These are phyloP conservation scores for Pilophorus perplexus DNA, from an alignment of 2,888 invertebrate species.

Conservation along the genomic window DNA sequence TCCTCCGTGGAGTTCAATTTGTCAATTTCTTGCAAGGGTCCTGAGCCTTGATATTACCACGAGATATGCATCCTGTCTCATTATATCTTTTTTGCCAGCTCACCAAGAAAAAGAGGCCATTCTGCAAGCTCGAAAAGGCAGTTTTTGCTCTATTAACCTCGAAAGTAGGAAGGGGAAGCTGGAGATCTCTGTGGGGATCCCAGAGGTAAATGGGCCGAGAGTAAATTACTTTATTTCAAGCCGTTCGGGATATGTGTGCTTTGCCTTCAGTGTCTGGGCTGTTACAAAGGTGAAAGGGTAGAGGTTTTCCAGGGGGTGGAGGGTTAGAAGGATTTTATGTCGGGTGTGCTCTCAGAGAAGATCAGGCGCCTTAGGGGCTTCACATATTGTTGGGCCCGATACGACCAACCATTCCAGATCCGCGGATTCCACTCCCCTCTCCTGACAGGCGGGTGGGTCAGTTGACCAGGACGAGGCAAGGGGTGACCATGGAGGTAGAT, in stretches of 20 bases:
- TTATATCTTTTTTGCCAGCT: conserved; percentile 23
- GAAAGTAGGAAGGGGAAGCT: conserved; percentile 12
- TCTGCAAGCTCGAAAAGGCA: not conserved
- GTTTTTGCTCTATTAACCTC: conserved; percentile 38
- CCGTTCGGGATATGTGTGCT: conserved; percentile 28
- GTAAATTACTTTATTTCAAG: conserved; percentile 35
- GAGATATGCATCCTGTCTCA: conserved; percentile 3
- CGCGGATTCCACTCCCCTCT: too few species aligned
- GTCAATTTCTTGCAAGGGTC: too few species aligned
- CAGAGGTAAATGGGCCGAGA: conserved; percentile 31
- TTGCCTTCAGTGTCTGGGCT: too few species aligned
- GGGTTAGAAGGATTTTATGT: conserved; percentile 19
- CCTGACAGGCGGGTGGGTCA: too few species aligned
- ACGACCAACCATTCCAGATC: too few species aligned
- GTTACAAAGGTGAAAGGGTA: too few species aligned
- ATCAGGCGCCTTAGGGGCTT: conserved; percentile 2
- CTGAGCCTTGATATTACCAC: too few species aligned
- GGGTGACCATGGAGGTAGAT: too few species aligned
- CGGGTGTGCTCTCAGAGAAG: not conserved
- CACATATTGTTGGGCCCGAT: conserved; percentile 20
- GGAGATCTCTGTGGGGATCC: not conserved
- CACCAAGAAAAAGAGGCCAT: not conserved
- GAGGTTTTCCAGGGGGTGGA: not conserved
- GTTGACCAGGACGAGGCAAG: too few species aligned
- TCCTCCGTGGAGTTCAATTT: too few species aligned